phyloP scores from a whole-genome alignment of 2,797 vertebrate species.

The Lutjanus campechanus region DNA sequence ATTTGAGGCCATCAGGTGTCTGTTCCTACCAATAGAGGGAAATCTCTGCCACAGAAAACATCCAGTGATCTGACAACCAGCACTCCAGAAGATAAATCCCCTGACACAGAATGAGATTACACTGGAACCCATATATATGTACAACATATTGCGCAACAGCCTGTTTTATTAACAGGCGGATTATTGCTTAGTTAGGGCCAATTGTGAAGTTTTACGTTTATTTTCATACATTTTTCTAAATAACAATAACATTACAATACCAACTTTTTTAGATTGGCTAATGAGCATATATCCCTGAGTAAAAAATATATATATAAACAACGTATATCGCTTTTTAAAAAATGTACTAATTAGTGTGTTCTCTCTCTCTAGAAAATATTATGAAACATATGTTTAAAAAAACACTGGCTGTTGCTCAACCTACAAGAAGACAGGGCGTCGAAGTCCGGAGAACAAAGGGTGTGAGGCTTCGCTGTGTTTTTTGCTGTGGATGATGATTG shows the following conservation, averaged over 20 bases:
- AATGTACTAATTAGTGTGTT: no score
- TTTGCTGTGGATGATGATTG: slow-evolving; percentile 33
- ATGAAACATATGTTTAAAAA: background rate
- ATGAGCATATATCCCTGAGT: background rate
- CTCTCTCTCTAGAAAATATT: background rate
- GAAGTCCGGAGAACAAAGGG: slow-evolving; percentile 49
- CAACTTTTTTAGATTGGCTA: background rate
- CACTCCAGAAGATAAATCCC: background rate
- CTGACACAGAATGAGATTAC: background rate
- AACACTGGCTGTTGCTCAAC: slow-evolving; percentile 7
- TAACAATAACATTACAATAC: background rate
- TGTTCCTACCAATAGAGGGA: background rate
- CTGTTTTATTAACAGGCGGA: background rate
- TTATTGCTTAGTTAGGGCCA: background rate
- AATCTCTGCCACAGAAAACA: background rate
- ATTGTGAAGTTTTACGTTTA: background rate
- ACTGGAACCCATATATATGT: background rate
- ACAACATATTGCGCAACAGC: background rate
- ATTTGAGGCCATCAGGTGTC: background rate
- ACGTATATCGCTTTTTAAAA: no score
- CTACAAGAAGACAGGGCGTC: slow-evolving; percentile 23
- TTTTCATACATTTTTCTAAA: background rate
- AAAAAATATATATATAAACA: background rate
- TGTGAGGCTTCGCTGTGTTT: background rate
- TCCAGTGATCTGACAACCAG: background rate